Evolutionary conservation across 1,140 invertebrate species (phyloP).

Genomic region (Eriocheir sinensis): DNA sequence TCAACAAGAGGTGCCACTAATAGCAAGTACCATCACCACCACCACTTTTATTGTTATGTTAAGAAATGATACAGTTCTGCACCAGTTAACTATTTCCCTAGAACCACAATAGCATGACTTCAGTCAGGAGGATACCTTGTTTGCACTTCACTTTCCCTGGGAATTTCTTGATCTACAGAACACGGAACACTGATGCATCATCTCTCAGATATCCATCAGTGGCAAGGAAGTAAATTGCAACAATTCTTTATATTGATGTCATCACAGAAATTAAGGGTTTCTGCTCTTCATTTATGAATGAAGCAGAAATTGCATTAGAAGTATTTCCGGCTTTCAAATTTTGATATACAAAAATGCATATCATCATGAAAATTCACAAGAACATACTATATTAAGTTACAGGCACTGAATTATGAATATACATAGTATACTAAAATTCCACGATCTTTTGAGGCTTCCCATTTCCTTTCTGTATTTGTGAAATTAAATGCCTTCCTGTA

Average conservation of each 20-base stretch:
- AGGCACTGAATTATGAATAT: background rate
- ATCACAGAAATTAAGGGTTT: no score
- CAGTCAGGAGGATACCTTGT: background rate
- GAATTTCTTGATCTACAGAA: no score
- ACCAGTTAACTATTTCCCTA: slow-evolving; percentile 36
- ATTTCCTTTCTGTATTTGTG: background rate
- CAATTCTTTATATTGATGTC: no score
- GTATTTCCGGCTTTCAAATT: no score
- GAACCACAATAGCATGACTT: background rate
- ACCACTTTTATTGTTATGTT: slow-evolving; percentile 19
- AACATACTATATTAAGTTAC: background rate
- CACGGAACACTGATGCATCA: no score
- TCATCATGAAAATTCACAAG: background rate
- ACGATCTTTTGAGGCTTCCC: background rate
- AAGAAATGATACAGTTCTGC: slow-evolving; percentile 36
- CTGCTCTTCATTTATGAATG: no score
- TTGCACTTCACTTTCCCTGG: background rate
- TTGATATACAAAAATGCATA: background rate
- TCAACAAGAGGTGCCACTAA: slow-evolving; percentile 50
- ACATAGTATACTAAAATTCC: background rate
- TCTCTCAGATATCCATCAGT: no score
- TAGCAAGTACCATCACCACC: slow-evolving; percentile 44
- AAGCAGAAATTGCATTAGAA: no score
- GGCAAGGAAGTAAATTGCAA: no score
- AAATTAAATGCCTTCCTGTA: background rate